A percentile compares a stretch with the other conserved stretches of the same genome.
Evolutionary conservation across 2,797 vertebrate genomes (phyloP).

Genomic region (Denticeps clupeoides): DNA sequence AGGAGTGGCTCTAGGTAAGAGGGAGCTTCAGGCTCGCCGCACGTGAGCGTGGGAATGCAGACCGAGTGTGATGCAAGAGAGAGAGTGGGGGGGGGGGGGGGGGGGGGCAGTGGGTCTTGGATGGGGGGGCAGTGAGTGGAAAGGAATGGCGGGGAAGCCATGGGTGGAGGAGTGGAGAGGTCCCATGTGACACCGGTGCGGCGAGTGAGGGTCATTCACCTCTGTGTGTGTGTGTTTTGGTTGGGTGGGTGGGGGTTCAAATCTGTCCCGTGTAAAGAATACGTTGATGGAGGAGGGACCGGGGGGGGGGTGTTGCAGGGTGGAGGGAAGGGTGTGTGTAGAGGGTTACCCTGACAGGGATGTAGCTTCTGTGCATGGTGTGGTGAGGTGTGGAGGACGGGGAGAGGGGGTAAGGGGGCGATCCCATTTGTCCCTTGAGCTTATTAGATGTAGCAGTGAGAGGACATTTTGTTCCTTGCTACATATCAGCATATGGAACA

Average conservation of each 20-base stretch:
- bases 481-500: conserved; percentile 25
- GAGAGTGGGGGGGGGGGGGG: too few relatives aligned
- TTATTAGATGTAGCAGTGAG: conserved; percentile 10
- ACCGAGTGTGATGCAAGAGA: conserved; percentile 5
- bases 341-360: too few relatives aligned
- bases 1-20: neutral
- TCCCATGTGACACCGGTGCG: conserved; percentile 14
- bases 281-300: neutral
- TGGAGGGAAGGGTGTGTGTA: neutral
- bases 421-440: conserved; percentile 14
- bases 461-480: conserved; percentile 28
- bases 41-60: conserved; percentile 17
- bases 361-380: neutral
- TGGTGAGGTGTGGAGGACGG: neutral
- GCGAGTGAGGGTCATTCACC: conserved; percentile 9
- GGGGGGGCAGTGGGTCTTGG: neutral
- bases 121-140: neutral
- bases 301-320: conserved; percentile 22
- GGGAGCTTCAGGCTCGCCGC: neutral
- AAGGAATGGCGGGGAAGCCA: neutral
- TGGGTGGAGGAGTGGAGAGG: neutral
- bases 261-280: conserved; percentile 14
- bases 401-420: neutral
- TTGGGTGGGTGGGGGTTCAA: neutral
- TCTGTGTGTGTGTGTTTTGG: neutral